A percentile compares a stretch with the other conserved stretches of the same genome.
phyloP scores from a whole-genome alignment of 2,113 vertebrate genomes.

The Heloderma charlesbogerti region DNA sequence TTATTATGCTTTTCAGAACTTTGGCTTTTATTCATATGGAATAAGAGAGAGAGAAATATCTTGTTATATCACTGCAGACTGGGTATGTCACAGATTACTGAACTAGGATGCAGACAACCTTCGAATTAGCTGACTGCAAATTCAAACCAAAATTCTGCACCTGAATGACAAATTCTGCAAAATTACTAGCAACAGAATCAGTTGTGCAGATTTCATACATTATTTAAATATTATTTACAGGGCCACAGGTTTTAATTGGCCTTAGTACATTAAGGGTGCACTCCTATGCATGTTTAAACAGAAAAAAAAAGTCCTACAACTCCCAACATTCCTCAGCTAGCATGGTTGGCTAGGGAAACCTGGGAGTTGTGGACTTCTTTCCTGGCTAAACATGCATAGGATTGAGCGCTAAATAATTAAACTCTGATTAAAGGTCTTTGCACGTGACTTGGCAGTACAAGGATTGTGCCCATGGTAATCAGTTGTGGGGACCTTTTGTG shows the following conservation, averaged over 20 bases:
- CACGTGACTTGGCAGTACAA: not conserved
- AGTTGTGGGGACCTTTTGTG: not conserved
- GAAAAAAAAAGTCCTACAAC: too few relatives aligned
- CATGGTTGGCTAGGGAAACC: too few relatives aligned
- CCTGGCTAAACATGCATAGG: too few relatives aligned
- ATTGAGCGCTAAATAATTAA: too few relatives aligned
- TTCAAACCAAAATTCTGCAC: not conserved
- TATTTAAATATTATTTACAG: not conserved
- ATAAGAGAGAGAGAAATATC: not conserved
- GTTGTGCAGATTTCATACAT: not conserved
- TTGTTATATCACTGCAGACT: not conserved
- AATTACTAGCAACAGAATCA: too few relatives aligned
- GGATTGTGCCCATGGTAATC: not conserved
- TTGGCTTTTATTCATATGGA: not conserved
- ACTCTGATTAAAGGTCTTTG: not conserved
- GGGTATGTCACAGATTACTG: not conserved
- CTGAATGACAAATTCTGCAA: not conserved
- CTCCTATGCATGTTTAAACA: too few relatives aligned
- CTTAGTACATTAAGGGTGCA: not conserved
- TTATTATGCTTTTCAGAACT: conserved; percentile 5
- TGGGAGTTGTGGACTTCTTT: too few relatives aligned
- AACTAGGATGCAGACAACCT: not conserved
- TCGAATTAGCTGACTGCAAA: not conserved
- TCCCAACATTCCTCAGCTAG: too few relatives aligned
- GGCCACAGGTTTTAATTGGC: not conserved